Evolutionary conservation across 2,113 vertebrate species (phyloP), one percentile per base, ranked within the genome.

Genomic region (Hiodon tergisus): DNA sequence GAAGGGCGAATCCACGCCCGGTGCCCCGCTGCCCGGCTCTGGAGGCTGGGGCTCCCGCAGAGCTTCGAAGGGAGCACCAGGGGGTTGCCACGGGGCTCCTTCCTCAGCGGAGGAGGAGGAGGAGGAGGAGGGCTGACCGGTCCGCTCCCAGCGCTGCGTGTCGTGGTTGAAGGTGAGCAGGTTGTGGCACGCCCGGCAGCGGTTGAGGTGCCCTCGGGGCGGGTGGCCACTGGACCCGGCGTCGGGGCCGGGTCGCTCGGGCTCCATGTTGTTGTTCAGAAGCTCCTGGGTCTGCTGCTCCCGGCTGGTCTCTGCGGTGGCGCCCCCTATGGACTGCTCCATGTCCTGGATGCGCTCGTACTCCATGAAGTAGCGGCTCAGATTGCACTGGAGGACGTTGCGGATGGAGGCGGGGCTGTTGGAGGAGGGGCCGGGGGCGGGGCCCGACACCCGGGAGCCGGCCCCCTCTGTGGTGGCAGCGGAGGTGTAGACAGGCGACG

Each of bases 121-220:
- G 81, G 95, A 87, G 73, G 72, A 7, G 46, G 95, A 88, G 81
- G 91, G 88, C 82, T 95, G 93, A 70, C 88, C 91, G 78, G 94
- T 95, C 86, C 96, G 93, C 82, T 99, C 97, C 97, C 96, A 99
- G 80, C 97, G 95, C 81, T 98, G 92, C 3, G 96, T 98, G 86
- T 98, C 97, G 2, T 95, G 97, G 89, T 98, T 99, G 85, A 97
- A 99, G 75, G 96, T 98, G 80, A 99, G 92, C 83, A 99, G 94
- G 87, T 99, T 99, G 90, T 99, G 97, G 89, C 97, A 99, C 67
- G 97, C 97, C 6, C 96, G 92, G 89, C 97, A 99, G 84, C 95
- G 95, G 85, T 97, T 98, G 80, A 97, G 90, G 78, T 98, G 96
- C 69, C 95, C 95, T 5, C 94, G 90, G 62, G 95, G 91, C 76